Base-by-base conservation (phyloP, 1,140 invertebrate species). In the Zaprionus inermis region DNA sequence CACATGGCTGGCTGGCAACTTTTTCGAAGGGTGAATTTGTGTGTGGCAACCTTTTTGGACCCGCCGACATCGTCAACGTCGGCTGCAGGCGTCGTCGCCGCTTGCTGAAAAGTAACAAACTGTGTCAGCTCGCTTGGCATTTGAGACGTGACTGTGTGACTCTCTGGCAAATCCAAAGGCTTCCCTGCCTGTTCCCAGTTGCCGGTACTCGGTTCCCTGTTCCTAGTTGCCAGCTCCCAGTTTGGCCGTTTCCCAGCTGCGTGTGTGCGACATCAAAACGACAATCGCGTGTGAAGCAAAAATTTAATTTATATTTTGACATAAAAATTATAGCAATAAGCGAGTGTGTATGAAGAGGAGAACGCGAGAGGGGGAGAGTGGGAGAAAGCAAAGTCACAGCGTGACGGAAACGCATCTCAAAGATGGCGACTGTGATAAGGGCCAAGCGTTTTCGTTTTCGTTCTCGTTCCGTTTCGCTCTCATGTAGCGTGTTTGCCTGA, bases 221-320 rank as follows among this genome's bases (percentile, higher is more conserved):
- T 55, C 28, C 10, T 34, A 16, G 38, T n/a, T 63, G 5, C 24
- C 30, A 16, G 38, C n/a, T 63, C n/a, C 24, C 30, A 7, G 51
- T 54, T 20, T 61, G 51, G 57, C 67, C 30, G 28, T 36, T 30
- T 22, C 32, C 24, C 24, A 28, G 30, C 10, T 32, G 30, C 30
- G 30, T 32, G 30, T 71, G 70, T 89, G 73, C 65, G 79, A 88
- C 83, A 88, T 88, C 84, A 88, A 88, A 88, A 88, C 80, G 83
- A 88, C 84, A 89, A 88, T 80, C 83, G 83, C 83, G 83, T 88
- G 83, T 89, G 84, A 89, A 83, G 84, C 73, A 88, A 89, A 88
- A 86, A 89, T 88, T 88, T 89, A 89, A 89, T 88, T 88, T 89
- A 89, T 88, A 89, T 88, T 88, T 88, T 88, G 83, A 88, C 83